Percentiles rank a stretch among this genome's conserved stretches.
phyloP scores from a whole-genome alignment of 2,797 vertebrate genomes.

The Sternotherus odoratus region DNA sequence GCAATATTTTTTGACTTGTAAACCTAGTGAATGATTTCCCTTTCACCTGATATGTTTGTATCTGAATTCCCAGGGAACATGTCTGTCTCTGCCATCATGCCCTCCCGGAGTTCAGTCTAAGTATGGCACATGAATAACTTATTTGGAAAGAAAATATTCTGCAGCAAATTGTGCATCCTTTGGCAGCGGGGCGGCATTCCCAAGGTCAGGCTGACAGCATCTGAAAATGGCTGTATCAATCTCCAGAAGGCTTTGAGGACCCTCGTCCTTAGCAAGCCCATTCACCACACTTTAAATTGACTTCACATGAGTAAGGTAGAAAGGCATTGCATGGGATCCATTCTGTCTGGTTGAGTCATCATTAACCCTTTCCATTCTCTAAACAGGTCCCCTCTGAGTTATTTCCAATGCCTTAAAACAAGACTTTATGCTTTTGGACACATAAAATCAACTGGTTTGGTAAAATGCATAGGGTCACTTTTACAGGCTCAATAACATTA shows the following conservation, averaged over 20 bases:
- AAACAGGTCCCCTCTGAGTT: not conserved
- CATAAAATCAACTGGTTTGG: not conserved
- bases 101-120: not conserved
- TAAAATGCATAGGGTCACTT: not conserved
- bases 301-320: not conserved
- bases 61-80: not conserved
- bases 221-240: not conserved
- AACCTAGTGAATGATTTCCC: not conserved
- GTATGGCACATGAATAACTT: not conserved
- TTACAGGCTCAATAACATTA: not conserved
- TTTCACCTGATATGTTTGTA: not conserved
- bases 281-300: not conserved
- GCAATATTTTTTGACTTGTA: not conserved
- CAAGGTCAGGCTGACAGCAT: not conserved
- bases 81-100: not conserved
- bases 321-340: not conserved
- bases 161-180: not conserved
- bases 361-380: not conserved
- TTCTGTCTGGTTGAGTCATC: not conserved
- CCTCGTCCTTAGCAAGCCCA: not conserved
- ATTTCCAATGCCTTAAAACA: not conserved
- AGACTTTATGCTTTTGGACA: not conserved
- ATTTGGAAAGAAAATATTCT: not conserved
- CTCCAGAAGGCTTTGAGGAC: not conserved
- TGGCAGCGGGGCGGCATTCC: not conserved